A percentile compares a stretch with the other conserved stretches of the same genome.
Evolutionary conservation across 2,113 vertebrate genomes (phyloP).

Genomic region (Entomyzon cyanotis): DNA sequence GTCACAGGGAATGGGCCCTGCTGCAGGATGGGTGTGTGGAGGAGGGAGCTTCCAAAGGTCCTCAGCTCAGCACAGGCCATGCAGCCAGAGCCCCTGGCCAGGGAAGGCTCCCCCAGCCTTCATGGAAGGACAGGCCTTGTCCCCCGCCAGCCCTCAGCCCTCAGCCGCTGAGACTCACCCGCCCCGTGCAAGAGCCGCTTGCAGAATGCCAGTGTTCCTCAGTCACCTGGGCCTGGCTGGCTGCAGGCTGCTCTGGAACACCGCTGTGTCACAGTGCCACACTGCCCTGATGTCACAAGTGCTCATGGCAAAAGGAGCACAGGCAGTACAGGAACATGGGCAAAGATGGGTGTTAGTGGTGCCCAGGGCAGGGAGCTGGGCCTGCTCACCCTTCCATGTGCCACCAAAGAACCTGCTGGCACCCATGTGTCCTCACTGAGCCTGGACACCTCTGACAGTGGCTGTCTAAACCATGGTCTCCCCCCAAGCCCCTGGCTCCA

Average conservation of each 20-base stretch:
- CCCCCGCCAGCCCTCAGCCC: background rate
- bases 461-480: background rate
- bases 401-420: background rate
- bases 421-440: background rate
- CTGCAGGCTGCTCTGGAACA: background rate
- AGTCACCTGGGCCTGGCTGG: background rate
- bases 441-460: background rate
- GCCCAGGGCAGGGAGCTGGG: too few relatives aligned
- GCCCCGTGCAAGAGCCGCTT: background rate
- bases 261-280: background rate
- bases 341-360: background rate
- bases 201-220: background rate
- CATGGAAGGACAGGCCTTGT: background rate
- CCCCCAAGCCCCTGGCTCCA: too few relatives aligned
- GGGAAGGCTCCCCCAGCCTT: background rate
- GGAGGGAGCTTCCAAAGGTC: background rate
- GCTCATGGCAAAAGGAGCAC: background rate
- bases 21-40: background rate
- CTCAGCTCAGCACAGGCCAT: background rate
- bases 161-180: background rate
- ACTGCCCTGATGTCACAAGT: background rate
- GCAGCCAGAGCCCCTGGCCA: background rate
- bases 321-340: background rate
- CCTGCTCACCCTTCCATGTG: background rate
- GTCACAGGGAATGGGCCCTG: background rate